A percentile compares a stretch with the other conserved stretches of the same genome.
phyloP scores from a whole-genome alignment of 2,888 invertebrate genomes.

The Ochropleura leucogaster region DNA sequence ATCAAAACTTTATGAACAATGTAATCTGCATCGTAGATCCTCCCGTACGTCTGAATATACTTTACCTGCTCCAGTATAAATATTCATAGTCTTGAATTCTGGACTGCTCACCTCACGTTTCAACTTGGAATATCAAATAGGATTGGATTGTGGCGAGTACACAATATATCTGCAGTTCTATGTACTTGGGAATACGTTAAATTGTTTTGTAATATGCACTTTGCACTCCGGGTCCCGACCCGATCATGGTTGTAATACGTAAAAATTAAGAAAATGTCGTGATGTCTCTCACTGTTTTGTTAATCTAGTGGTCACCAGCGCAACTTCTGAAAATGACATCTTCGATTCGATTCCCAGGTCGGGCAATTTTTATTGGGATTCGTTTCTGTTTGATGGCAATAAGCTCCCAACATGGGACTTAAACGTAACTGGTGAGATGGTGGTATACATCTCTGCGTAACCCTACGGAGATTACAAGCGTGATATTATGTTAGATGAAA shows the following conservation, averaged over 20 bases:
- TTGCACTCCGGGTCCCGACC: no score
- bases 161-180: slow-evolving; percentile 56
- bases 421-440: no score
- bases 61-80: slow-evolving; percentile 53
- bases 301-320: no score
- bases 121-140: slow-evolving; percentile 62
- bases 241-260: background rate
- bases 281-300: no score
- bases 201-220: slow-evolving; percentile 28
- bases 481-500: no score
- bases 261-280: background rate
- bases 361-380: no score
- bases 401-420: no score
- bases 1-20: slow-evolving; percentile 62
- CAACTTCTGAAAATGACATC: no score
- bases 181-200: slow-evolving; percentile 34
- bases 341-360: no score
- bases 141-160: slow-evolving; percentile 60
- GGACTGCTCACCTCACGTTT: slow-evolving; percentile 63
- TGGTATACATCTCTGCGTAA: no score
- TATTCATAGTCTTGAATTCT: slow-evolving; percentile 65
- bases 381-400: no score
- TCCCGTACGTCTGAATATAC: slow-evolving; percentile 45
- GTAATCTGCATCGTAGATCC: slow-evolving; percentile 52
- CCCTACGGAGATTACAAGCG: no score